These are phyloP conservation scores for Volucella bombylans DNA, from an alignment of 2,888 invertebrate genomes.

Conservation along the genomic window DNA sequence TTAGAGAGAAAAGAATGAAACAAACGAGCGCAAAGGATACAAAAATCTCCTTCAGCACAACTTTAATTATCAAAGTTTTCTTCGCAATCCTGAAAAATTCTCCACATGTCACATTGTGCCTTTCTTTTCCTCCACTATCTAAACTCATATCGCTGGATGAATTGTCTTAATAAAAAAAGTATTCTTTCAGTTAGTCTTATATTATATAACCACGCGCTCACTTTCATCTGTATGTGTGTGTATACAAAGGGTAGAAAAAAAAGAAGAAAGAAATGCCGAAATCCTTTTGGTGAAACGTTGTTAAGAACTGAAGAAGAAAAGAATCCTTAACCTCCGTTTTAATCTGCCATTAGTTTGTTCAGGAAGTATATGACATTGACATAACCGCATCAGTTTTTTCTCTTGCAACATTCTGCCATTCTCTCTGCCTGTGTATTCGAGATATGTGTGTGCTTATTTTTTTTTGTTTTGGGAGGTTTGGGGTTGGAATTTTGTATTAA, in stretches of 20 bases:
- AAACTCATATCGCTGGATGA: constrained; percentile 1
- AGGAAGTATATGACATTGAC: constrained; percentile 72
- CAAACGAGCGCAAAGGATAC: constrained; percentile 62
- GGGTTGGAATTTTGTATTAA: constrained; percentile 9
- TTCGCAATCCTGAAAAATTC: constrained; percentile 65
- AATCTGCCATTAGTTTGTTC: constrained; percentile 72
- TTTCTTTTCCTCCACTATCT: constrained; percentile 6
- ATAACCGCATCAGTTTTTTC: constrained; percentile 69
- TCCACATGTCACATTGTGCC: constrained; percentile 68
- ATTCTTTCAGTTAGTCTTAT: constrained; percentile 14
- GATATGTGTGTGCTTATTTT: not conserved
- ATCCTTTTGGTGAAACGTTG: constrained; percentile 23
- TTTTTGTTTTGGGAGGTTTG: constrained; percentile 12
- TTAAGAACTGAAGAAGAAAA: not conserved
- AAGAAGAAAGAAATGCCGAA: no score
- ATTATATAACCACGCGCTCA: no score
- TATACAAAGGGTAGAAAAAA: constrained; percentile 1
- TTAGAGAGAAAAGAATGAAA: constrained; percentile 54
- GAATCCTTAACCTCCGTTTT: constrained; percentile 71
- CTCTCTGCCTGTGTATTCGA: constrained; percentile 9
- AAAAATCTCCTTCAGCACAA: constrained; percentile 53
- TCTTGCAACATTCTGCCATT: constrained; percentile 45
- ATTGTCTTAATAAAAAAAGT: constrained; percentile 44
- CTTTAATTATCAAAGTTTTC: constrained; percentile 72
- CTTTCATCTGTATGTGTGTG: not conserved